phyloP scores from a whole-genome alignment of 2,888 invertebrate genomes.

The Physocephala rufipes region DNA sequence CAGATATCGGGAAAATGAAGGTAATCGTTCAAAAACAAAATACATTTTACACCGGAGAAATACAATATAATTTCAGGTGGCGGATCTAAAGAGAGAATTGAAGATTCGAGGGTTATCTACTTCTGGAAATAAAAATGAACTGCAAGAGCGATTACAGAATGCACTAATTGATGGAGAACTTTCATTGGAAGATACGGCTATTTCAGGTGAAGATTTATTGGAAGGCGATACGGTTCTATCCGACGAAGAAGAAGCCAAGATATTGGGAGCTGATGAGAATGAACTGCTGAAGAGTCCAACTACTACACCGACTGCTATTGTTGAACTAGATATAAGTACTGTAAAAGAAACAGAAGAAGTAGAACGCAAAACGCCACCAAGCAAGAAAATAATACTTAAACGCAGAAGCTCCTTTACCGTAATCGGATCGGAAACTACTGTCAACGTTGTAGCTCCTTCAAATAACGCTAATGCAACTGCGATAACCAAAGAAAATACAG shows the following conservation, averaged over 20 bases:
- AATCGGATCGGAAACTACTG: conserved; percentile 11
- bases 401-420: conserved; percentile 55
- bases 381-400: conserved; percentile 60
- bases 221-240: conserved; percentile 67
- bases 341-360: conserved; percentile 29
- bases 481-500: conserved; percentile 56
- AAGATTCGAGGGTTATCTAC: conserved; percentile 79
- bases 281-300: conserved; percentile 60
- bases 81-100: conserved; percentile 83
- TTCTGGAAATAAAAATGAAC: conserved; percentile 83
- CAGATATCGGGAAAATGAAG: conserved; percentile 65
- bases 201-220: conserved; percentile 63
- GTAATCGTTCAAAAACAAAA: conserved; percentile 20
- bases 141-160: conserved; percentile 79
- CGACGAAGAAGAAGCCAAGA: conserved; percentile 66
- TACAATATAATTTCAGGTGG: conserved; percentile 70
- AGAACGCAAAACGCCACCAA: conserved; percentile 39
- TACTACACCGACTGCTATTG: conserved; percentile 50
- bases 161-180: conserved; percentile 66
- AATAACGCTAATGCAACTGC: conserved; percentile 32
- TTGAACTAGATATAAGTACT: conserved; percentile 39
- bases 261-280: conserved; percentile 58
- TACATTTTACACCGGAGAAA: neutral
- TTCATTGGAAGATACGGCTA: conserved; percentile 65
- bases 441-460: conserved; percentile 14